Conservation (phyloP, 2,113 vertebrate genomes). For the Platichthys flesus region DNA sequence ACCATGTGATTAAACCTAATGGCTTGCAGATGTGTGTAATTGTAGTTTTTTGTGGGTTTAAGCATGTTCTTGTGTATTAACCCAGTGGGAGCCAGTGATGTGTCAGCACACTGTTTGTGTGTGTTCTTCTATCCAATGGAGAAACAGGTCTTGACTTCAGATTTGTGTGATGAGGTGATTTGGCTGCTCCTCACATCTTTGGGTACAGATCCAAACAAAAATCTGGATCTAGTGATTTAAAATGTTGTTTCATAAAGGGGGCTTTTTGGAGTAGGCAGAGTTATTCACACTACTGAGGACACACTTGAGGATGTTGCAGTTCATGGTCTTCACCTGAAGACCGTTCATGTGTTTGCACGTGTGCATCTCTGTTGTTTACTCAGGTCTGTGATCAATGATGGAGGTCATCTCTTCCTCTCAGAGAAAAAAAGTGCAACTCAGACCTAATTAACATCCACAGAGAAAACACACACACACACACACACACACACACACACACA, state of each 20-base stretch:
- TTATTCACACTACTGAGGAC: too few species aligned
- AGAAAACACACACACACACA: not conserved
- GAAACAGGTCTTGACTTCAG: not conserved
- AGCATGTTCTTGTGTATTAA: conserved; percentile 66
- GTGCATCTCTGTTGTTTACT: conserved; percentile 1
- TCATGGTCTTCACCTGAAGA: too few species aligned
- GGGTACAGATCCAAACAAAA: too few species aligned
- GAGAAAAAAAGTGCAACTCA: not conserved
- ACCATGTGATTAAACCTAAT: conserved; percentile 71
- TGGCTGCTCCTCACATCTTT: too few species aligned
- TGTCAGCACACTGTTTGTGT: conserved; percentile 27
- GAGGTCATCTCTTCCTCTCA: conserved; percentile 19
- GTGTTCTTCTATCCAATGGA: not conserved
- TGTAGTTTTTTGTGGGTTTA: conserved; percentile 61
- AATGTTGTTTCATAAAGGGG: too few species aligned
- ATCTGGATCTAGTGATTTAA: too few species aligned
- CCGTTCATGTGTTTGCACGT: too few species aligned
- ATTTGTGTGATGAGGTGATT: not conserved
- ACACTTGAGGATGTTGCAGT: too few species aligned
- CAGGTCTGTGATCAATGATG: not conserved
- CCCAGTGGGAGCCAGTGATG: conserved; percentile 44
- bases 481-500: not conserved
- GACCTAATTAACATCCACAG: conserved; percentile 31
- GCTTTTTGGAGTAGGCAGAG: too few species aligned
- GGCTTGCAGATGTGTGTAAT: conserved; percentile 75